phyloP scores from a whole-genome alignment of 92 coral and sea anemone species.

The Micromussa lordhowensis region DNA sequence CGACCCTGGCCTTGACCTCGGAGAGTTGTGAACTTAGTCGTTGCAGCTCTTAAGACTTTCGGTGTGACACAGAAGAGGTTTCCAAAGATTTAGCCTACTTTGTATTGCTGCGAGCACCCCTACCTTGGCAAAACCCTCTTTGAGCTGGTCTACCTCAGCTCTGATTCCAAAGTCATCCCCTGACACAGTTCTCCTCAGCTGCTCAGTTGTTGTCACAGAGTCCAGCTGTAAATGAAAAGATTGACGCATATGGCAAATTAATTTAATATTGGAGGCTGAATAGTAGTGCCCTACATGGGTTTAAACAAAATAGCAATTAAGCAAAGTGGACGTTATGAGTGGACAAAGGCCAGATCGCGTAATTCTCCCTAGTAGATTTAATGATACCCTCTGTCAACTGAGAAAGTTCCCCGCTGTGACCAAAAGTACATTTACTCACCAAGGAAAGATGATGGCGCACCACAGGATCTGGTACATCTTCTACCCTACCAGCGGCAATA shows the following conservation, averaged over 20 bases:
- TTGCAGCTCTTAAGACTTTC: constrained; percentile 4
- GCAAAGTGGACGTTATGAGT: no score
- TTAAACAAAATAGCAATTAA: no score
- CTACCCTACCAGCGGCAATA: background rate
- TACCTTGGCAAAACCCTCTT: constrained; percentile 22
- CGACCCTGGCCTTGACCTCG: constrained; percentile 35
- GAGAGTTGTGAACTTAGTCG: constrained; percentile 26
- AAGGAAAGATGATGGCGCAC: background rate
- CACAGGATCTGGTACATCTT: constrained; percentile 20
- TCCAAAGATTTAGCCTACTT: constrained; percentile 7
- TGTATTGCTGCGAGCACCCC: constrained; percentile 7
- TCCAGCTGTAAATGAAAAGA: constrained; percentile 21
- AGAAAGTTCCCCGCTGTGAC: no score
- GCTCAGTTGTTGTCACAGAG: constrained; percentile 13
- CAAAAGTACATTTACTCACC: background rate
- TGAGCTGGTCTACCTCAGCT: constrained; percentile 31
- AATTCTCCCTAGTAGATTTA: no score
- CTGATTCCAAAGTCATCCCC: background rate
- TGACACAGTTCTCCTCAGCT: constrained; percentile 12
- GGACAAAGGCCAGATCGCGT: no score
- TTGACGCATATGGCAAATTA: background rate
- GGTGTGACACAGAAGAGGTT: background rate
- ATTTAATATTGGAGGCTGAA: no score
- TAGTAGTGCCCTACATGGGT: no score
- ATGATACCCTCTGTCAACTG: no score